Base-by-base conservation (phyloP, 2,113 vertebrate genomes). In the Procapra przewalskii region DNA sequence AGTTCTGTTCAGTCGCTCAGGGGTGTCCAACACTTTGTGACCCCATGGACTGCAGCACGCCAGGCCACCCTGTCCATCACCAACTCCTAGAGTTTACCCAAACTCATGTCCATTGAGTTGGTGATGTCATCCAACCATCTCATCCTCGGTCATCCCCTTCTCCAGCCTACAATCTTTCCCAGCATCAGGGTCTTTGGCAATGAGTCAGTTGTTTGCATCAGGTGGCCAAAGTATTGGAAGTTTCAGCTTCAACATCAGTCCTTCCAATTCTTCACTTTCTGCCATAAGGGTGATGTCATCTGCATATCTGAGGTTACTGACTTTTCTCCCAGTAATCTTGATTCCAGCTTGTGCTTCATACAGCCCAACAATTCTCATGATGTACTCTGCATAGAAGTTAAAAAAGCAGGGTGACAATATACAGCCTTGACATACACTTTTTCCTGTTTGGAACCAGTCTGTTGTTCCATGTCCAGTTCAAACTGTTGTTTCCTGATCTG, bases 101-200 rank as follows among this genome's bases (percentile, higher is more conserved):
- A 59, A 29, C 57, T 29, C 57, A 29, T 1, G 4, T 12, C 57
- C 57, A 27, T 59, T 29, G 57, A 29, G 23, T 59, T 3, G 23
- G 11, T 59, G 25, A 59, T 59, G 25, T 25, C 57, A 59, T 10
- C 57, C 57, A 59, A 12, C 57, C 57, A 59, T 27, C 57, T 29
- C 57, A 59, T 60, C 59, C 27, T 60, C 15, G 0, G 16, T 71
- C 0, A 0, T 36, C 64, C 17, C 8, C 64, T 71, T 71, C 17
- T 36, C 64, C 17, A 5, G 4, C 64, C 64, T 36, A 9, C n/a
- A 36, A 21, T 36, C n/a, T 71, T 71, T 71, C 64, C 33, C n/a
- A 36, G 9, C 16, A 71, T 71, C 17, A 21, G 64, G n/a, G 9
- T 36, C 17, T 36, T 36, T 71, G 5, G 2, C 17, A 67, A 21